Conservation (phyloP, 2,113 vertebrate genomes). For the Excalfactoria chinensis region DNA sequence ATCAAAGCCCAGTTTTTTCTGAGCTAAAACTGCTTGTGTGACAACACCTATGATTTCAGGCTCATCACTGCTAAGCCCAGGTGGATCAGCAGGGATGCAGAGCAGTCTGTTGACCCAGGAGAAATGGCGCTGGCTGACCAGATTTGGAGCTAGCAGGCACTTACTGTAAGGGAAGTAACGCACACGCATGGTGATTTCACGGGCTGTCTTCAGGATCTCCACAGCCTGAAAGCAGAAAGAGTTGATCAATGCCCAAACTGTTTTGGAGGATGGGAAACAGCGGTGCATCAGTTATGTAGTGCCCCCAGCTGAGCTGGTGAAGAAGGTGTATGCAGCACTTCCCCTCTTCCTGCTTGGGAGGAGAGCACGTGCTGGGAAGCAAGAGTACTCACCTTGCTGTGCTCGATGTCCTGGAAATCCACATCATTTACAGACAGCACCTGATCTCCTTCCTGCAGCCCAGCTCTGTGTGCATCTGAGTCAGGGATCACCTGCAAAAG, state of each 20-base stretch:
- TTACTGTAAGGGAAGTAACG: conserved; percentile 99
- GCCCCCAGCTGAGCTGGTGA: background rate
- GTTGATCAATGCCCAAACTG: background rate
- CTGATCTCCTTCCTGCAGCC: conserved; percentile 97
- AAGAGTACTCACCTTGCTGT: conserved; percentile 86
- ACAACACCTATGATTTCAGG: accelerated
- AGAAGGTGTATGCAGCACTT: accelerated
- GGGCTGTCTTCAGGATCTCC: conserved; percentile 95
- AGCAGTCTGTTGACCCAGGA: background rate
- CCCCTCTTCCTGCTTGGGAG: background rate
- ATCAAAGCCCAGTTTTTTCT: background rate
- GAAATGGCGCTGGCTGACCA: background rate
- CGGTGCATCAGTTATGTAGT: accelerated
- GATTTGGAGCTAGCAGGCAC: background rate
- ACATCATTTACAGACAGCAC: conserved; percentile 97
- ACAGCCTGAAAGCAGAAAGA: conserved; percentile 84
- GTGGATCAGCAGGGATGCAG: accelerated
- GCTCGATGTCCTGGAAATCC: conserved; percentile 98
- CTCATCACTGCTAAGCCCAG: background rate
- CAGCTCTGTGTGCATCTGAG: conserved; percentile 94
- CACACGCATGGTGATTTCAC: conserved; percentile 95
- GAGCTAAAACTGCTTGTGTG: background rate
- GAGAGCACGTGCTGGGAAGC: accelerated
- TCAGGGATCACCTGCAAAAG: conserved; percentile 90
- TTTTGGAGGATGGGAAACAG: background rate